Base-by-base conservation (phyloP, 1,140 invertebrate genomes). In the Antheraea pernyi region DNA sequence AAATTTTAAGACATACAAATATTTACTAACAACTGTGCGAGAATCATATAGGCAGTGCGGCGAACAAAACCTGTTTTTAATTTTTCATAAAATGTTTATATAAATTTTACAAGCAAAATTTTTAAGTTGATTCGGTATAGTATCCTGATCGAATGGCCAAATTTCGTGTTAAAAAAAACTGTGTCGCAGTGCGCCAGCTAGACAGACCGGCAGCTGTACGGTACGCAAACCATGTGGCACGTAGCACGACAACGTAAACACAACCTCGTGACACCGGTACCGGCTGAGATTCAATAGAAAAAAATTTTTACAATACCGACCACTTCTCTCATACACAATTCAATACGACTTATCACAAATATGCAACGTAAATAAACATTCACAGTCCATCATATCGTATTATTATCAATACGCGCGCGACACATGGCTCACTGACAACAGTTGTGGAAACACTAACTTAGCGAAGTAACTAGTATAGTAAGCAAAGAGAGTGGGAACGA, bases 391-490 rank as follows among this genome's bases (percentile, higher is more conserved):
- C 76, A 75, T 77, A 77, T 83, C 74, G 74, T 79, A 63, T 76
- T 80, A 72, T 73, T 80, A 76, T 79, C 67, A 73, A 68, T 67
- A 60, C 59, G 70, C 72, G 73, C 77, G 74, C 77, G 74, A 81
- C 84, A 79, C 86, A 85, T 83, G 81, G 82, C 75, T 70, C 83
- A 75, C 81, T 78, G 81, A 75, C 84, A 80, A 77, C 82, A 72
- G 71, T 68, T 83, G 81, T 87, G 70, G 79, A 72, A 78, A 75
- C 68, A 89, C 86, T 89, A 87, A 84, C 76, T 88, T 83, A 82
- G 81, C 80, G 73, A 83, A 85, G 81, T 81, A 82, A 60, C 8
- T 42, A 42, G 7, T 42, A 42, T 42, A 82, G 79, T 78, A 81
- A 83, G 76, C 75, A 81, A 82, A 78, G 78, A 79, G 81, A 81